phyloP scores from a whole-genome alignment of 2,888 invertebrate species.

The Agonopterix arenella region DNA sequence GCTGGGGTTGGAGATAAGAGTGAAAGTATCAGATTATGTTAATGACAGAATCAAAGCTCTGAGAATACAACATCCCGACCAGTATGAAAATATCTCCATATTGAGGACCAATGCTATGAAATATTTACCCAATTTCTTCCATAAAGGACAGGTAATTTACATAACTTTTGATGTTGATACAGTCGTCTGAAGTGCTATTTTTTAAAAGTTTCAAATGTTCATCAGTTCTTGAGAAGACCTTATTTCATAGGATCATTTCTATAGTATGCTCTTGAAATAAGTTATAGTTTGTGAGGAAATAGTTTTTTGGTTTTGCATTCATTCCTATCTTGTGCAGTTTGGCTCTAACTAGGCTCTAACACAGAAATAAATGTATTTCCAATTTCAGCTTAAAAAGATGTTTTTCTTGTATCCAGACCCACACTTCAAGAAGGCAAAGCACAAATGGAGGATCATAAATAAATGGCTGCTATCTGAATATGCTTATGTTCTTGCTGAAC shows the following conservation, averaged over 20 bases:
- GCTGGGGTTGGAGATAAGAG: constrained; percentile 97
- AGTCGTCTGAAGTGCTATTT: no score
- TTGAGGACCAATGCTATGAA: constrained; percentile 99
- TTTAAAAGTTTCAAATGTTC: background rate
- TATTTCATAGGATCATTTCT: no score
- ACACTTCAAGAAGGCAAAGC: constrained; percentile 98
- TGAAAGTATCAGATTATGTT: constrained; percentile 99
- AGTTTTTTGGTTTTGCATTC: no score
- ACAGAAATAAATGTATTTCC: no score
- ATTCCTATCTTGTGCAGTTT: no score
- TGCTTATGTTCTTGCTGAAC: constrained; percentile 92
- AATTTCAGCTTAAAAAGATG: constrained; percentile 91
- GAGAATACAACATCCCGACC: constrained; percentile 82
- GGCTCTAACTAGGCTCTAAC: no score
- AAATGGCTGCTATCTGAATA: constrained; percentile 95
- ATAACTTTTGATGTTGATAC: background rate
- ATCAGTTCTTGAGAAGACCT: no score
- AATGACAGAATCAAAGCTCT: constrained; percentile 95
- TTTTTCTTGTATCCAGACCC: constrained; percentile 99
- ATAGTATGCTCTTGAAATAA: no score
- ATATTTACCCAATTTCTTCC: constrained; percentile 97
- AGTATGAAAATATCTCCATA: constrained; percentile 96
- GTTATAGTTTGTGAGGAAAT: no score
- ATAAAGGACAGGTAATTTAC: constrained; percentile 88
- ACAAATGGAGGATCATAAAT: constrained; percentile 99